Evolutionary conservation across 2,113 vertebrate species (phyloP), one percentile per base, ranked within the genome.

Genomic region (Grallaria varia): DNA sequence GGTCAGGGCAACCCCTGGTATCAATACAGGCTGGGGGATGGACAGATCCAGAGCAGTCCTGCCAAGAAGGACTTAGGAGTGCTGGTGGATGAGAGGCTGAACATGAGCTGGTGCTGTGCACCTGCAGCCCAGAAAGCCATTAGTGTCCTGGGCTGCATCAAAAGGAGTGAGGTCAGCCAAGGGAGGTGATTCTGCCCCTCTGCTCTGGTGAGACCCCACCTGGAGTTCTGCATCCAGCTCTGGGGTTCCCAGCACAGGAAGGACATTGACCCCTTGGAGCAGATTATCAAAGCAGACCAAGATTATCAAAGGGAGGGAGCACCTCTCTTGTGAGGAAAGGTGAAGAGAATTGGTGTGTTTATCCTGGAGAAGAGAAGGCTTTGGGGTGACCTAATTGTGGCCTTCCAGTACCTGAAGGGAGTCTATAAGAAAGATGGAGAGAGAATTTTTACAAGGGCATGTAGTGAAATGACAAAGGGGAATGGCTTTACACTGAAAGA

Each of bases 21-120:
- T 30, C 33, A 45, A 0, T 55, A 47, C 8, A 53, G 78, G 30
- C 62, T 68, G 45, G 16, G 53, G 13, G 16, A 53, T 75, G n/a
- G n/a, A 22, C 3, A 62, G n/a, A 68, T 18, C 0, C 1, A 74
- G 62, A 53, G 47, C 17, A 76, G 12, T 30, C 9, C 62, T 39
- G 60, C 0, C 0, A 1, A 33, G 44, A 37, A 68, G 13, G 39
- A 10, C 24, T 7, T 40, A 24, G 13, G 8, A 2, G 1, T 68
- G 28, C 28, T 7, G 37, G 1, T 21, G 39, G 39, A 0, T 30
- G 23, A n/a, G 78, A 75, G n/a, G 45, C 20, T 60, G 53, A 9
- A 25, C 16, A 18, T 35, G 78, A 12, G 10, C 9, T 62, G 52
- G 53, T 28, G 4, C 8, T 10, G 71, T 0, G 44, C 23, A 30